Evolutionary conservation across 2,888 invertebrate species (phyloP).

Genomic region (Philereme vetulata): DNA sequence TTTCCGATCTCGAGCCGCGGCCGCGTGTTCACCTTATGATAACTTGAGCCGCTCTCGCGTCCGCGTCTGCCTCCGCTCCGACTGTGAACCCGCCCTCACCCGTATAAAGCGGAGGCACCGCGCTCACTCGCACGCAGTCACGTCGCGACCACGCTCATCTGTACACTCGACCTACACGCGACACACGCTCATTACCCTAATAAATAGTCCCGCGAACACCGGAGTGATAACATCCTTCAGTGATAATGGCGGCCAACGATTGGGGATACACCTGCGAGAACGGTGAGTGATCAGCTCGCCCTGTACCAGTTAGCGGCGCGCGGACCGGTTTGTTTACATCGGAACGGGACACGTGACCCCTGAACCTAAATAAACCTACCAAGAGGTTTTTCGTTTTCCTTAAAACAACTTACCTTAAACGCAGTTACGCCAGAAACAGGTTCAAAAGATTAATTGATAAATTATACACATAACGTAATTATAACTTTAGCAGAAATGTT

Average conservation of each 20-base stretch:
- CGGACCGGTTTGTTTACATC: constrained; percentile 80
- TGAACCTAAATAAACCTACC: constrained; percentile 55
- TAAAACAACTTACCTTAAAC: constrained; percentile 16
- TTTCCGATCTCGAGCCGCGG: constrained; percentile 34
- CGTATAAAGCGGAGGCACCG: constrained; percentile 70
- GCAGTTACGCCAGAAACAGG: constrained; percentile 4
- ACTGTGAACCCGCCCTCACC: constrained; percentile 51
- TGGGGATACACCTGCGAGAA: constrained; percentile 86
- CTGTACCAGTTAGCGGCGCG: constrained; percentile 44
- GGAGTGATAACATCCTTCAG: constrained; percentile 50
- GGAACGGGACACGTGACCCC: constrained; percentile 68
- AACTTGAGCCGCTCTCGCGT: constrained; percentile 41
- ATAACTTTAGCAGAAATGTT: background rate
- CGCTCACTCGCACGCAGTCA: constrained; percentile 75
- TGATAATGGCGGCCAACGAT: constrained; percentile 73
- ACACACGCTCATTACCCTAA: constrained; percentile 38
- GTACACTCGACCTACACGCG: constrained; percentile 68
- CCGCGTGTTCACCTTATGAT: constrained; percentile 31
- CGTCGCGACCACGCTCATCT: constrained; percentile 69
- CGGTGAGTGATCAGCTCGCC: constrained; percentile 72
- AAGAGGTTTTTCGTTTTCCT: constrained; percentile 40
- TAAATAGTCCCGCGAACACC: constrained; percentile 44
- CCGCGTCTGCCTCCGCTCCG: constrained; percentile 52
- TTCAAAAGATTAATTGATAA: constrained; percentile 7
- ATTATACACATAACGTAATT: constrained; percentile 2